phyloP scores from a whole-genome alignment of 2,888 invertebrate genomes.

The Hyppa rectilinea region DNA sequence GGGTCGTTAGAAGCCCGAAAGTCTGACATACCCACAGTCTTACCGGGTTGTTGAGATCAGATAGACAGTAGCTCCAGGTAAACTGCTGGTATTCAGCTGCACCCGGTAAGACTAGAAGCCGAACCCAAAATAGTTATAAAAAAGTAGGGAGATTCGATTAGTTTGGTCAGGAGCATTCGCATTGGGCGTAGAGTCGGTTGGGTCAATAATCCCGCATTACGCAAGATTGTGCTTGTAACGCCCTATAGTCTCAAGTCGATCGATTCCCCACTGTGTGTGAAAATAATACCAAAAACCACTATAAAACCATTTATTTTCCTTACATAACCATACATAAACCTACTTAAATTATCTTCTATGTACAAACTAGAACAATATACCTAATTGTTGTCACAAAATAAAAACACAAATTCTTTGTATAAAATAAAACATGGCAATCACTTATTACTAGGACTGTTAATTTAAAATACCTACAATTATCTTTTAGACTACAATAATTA shows the following conservation, averaged over 20 bases:
- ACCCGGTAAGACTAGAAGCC: not conserved
- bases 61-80: not conserved
- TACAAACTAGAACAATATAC: constrained; percentile 69
- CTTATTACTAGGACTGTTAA: constrained; percentile 56
- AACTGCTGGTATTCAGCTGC: not conserved
- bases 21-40: too few relatives aligned
- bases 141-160: too few relatives aligned
- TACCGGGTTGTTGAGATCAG: too few relatives aligned
- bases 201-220: too few relatives aligned
- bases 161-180: too few relatives aligned
- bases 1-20: too few relatives aligned
- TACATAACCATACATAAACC: constrained; percentile 58
- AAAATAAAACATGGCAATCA: constrained; percentile 65
- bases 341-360: constrained; percentile 60
- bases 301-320: constrained; percentile 71
- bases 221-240: too few relatives aligned
- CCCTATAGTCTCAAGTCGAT: too few relatives aligned
- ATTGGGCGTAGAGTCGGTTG: too few relatives aligned
- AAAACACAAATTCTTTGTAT: constrained; percentile 60
- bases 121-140: too few relatives aligned
- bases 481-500: constrained; percentile 3
- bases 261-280: too few relatives aligned
- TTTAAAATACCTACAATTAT: constrained; percentile 28
- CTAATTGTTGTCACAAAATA: constrained; percentile 62
- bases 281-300: constrained; percentile 36